These are phyloP conservation scores for Procambarus virginalis DNA, from an alignment of 1,140 invertebrate species.

Conservation along the genomic window DNA sequence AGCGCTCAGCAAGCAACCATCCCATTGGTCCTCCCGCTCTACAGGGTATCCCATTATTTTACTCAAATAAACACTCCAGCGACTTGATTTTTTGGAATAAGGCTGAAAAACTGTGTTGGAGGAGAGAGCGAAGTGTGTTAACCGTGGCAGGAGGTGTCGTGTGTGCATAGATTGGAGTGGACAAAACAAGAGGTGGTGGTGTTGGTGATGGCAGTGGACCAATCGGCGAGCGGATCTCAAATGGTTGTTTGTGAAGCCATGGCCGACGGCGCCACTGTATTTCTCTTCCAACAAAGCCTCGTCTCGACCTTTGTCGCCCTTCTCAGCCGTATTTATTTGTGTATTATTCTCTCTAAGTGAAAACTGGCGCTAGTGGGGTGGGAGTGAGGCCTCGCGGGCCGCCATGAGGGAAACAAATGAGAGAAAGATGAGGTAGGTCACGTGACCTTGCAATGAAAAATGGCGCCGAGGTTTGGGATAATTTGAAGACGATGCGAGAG, in stretches of 20 bases:
- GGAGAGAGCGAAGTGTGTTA: background rate
- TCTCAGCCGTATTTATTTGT: background rate
- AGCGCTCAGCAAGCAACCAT: background rate
- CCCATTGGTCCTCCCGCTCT: slow-evolving; percentile 17
- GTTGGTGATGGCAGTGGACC: slow-evolving; percentile 2
- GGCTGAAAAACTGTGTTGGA: background rate
- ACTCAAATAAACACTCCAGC: background rate
- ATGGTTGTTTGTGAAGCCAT: slow-evolving; percentile 55
- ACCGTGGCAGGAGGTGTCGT: slow-evolving; percentile 71
- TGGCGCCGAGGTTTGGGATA: slow-evolving; percentile 64
- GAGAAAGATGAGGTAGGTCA: slow-evolving; percentile 60
- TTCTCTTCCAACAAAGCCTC: slow-evolving; percentile 41
- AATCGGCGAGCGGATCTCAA: slow-evolving; percentile 16
- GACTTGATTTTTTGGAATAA: background rate
- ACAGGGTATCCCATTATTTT: slow-evolving; percentile 29
- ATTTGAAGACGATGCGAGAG: slow-evolving; percentile 69
- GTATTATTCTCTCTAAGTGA: slow-evolving; percentile 1
- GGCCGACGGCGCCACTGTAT: slow-evolving; percentile 41
- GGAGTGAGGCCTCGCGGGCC: background rate
- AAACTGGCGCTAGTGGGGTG: background rate
- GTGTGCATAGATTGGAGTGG: slow-evolving; percentile 72
- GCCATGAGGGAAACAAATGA: background rate
- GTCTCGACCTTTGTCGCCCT: background rate
- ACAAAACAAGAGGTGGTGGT: slow-evolving; percentile 50
- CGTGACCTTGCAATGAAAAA: slow-evolving; percentile 69